Evolutionary conservation across 2,888 invertebrate genomes (phyloP).

Genomic region (Spialia ferax): DNA sequence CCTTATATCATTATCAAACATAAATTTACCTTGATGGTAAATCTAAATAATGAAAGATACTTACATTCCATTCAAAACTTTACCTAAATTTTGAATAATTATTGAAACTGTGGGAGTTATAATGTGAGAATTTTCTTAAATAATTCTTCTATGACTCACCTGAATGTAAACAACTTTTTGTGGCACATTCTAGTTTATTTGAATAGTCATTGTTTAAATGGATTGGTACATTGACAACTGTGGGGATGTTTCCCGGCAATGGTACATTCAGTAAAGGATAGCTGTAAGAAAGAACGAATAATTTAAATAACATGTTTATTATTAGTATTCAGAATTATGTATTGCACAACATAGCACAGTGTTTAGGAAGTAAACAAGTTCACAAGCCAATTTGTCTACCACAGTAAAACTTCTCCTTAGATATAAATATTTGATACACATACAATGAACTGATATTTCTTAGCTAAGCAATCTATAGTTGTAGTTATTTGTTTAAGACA

Average conservation of each 20-base stretch:
- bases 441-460: too few species aligned
- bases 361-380: slow-evolving; percentile 19
- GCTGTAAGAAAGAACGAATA: slow-evolving; percentile 81
- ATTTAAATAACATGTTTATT: neutral
- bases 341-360: slow-evolving; percentile 5
- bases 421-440: too few species aligned
- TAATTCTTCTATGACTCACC: slow-evolving; percentile 32
- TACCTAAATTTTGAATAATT: neutral
- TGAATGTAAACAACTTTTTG: slow-evolving; percentile 38
- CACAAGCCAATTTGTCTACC: neutral
- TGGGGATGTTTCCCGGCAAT: slow-evolving; percentile 95
- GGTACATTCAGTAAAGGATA: slow-evolving; percentile 95
- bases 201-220: slow-evolving; percentile 51
- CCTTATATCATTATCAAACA: too few species aligned
- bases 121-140: neutral
- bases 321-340: neutral
- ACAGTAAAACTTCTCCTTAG: too few species aligned
- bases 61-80: too few species aligned
- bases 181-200: slow-evolving; percentile 54
- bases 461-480: too few species aligned
- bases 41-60: too few species aligned
- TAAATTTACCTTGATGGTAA: too few species aligned
- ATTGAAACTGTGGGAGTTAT: neutral
- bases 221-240: slow-evolving; percentile 87
- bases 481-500: too few species aligned